Conservation (phyloP, 2,888 invertebrate species). For the Zaprionus bogoriensis region DNA sequence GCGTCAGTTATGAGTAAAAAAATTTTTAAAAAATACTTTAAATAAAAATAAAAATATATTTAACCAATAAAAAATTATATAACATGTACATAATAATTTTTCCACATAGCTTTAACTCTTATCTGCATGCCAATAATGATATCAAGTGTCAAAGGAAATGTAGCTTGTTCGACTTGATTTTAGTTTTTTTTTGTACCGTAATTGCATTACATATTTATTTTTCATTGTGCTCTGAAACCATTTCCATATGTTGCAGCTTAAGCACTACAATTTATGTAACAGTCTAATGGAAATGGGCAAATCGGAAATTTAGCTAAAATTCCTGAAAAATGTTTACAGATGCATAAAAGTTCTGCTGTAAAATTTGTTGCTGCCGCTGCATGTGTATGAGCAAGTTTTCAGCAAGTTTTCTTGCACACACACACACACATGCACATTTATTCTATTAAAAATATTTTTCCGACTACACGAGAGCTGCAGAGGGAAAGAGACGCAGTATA, state of each 20-base stretch:
- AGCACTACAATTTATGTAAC: conserved; percentile 35
- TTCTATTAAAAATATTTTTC: conserved; percentile 29
- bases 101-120: too few species aligned
- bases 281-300: conserved; percentile 19
- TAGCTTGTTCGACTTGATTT: neutral
- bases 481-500: neutral
- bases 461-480: conserved; percentile 19
- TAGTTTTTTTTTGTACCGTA: neutral
- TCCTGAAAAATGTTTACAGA: conserved; percentile 34
- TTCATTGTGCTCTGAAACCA: neutral
- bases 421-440: conserved; percentile 8
- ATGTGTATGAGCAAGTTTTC: conserved; percentile 1
- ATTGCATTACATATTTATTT: neutral
- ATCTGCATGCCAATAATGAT: neutral
- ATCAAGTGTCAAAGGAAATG: neutral
- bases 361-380: conserved; percentile 14
- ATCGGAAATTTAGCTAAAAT: conserved; percentile 11
- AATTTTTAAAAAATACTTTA: too few species aligned
- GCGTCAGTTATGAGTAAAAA: too few species aligned
- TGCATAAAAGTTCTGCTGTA: conserved; percentile 41
- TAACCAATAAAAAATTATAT: too few species aligned
- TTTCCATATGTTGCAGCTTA: conserved; percentile 4
- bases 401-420: neutral
- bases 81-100: too few species aligned
- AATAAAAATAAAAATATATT: too few species aligned